A percentile compares a stretch with the other conserved stretches of the same genome.
phyloP scores from a whole-genome alignment of 2,888 invertebrate species.

The Tineola bisselliella region DNA sequence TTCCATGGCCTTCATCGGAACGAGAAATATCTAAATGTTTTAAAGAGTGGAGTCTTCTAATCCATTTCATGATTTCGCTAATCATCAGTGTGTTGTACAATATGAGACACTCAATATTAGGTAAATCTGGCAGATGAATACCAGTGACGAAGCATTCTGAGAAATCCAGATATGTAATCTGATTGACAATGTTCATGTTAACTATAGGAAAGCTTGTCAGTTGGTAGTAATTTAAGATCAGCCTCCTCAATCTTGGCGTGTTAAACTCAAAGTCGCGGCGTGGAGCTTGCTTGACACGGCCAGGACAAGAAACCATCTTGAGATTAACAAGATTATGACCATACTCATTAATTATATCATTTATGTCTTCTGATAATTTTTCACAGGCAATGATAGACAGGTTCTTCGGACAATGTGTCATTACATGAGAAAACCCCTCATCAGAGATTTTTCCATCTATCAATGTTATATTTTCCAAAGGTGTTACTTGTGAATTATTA shows the following conservation, averaged over 20 bases:
- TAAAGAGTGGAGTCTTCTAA: conserved; percentile 65
- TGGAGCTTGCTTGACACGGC: conserved; percentile 29
- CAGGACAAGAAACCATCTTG: background rate
- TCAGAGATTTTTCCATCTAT: conserved; percentile 78
- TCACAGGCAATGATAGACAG: conserved; percentile 81
- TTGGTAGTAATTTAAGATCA: conserved; percentile 67
- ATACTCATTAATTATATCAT: conserved; percentile 74
- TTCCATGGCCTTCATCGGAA: conserved; percentile 74
- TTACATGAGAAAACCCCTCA: conserved; percentile 73
- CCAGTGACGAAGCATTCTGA: conserved; percentile 72
- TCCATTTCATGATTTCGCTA: conserved; percentile 70
- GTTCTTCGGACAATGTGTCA: conserved; percentile 77
- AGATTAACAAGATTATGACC: conserved; percentile 67
- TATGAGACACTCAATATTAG: conserved; percentile 76
- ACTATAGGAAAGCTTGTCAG: conserved; percentile 52
- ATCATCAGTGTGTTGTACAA: conserved; percentile 82
- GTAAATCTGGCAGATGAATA: conserved; percentile 74
- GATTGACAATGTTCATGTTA: conserved; percentile 51
- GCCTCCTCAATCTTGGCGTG: conserved; percentile 67
- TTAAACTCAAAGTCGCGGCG: conserved; percentile 64
- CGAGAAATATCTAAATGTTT: conserved; percentile 88
- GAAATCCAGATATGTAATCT: conserved; percentile 76
- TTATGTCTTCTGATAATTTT: conserved; percentile 70
- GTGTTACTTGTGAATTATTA: conserved; percentile 72
- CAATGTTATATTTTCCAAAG: conserved; percentile 75